Conservation (phyloP, 1,140 invertebrate genomes). For the Aphaenogaster ashmeadi region DNA sequence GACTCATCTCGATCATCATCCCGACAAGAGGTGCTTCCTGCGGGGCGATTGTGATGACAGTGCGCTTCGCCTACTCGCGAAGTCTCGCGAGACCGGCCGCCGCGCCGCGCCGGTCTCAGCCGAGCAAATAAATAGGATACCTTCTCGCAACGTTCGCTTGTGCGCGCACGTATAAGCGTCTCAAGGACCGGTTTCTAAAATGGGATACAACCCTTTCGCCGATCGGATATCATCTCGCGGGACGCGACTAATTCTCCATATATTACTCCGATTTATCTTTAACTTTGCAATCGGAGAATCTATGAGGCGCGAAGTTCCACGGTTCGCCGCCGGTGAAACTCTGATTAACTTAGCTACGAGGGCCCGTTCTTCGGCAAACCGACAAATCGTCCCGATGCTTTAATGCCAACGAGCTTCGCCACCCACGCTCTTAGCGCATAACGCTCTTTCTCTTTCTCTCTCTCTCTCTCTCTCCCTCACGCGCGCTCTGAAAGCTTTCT, state of each 20-base stretch:
- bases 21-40: slow-evolving; percentile 37
- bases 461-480: not conserved
- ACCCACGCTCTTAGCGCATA: slow-evolving; percentile 1
- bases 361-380: slow-evolving; percentile 18
- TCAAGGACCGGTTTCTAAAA: slow-evolving; percentile 59
- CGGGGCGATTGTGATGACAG: slow-evolving; percentile 51
- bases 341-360: not conserved
- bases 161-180: not conserved
- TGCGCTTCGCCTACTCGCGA: slow-evolving; percentile 37
- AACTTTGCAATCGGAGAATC: not conserved
- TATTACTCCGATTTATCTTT: slow-evolving; percentile 27
- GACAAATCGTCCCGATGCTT: slow-evolving; percentile 48
- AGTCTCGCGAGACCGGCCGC: not conserved
- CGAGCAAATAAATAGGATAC: slow-evolving; percentile 50
- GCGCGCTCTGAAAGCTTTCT: slow-evolving; percentile 18
- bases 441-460: not conserved
- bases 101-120: not conserved
- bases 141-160: not conserved
- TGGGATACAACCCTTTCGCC: slow-evolving; percentile 39
- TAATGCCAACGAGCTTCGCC: slow-evolving; percentile 46
- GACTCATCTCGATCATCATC: slow-evolving; percentile 30
- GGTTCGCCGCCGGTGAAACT: slow-evolving; percentile 27
- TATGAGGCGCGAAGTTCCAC: slow-evolving; percentile 31
- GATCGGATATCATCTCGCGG: slow-evolving; percentile 28
- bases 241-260: slow-evolving; percentile 41